Percentiles rank a stretch among this genome's conserved stretches.
These are phyloP conservation scores for Gortyna flavago DNA, from an alignment of 2,888 invertebrate species.

Conservation along the genomic window DNA sequence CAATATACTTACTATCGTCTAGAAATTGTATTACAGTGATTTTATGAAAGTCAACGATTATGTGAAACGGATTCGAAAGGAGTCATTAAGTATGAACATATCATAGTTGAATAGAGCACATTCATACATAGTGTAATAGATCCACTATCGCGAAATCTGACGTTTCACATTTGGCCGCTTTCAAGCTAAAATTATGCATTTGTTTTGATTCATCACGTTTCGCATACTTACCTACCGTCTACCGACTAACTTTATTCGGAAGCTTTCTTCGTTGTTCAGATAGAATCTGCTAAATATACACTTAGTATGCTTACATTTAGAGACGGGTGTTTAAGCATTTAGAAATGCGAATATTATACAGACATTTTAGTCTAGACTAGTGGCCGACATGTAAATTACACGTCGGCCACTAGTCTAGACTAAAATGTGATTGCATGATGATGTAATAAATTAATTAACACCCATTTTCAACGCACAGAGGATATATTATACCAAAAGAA, in stretches of 20 bases:
- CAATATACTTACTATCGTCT: background rate
- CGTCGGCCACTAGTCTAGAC: no score
- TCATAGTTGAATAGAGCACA: constrained; percentile 28
- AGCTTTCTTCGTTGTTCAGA: constrained; percentile 10
- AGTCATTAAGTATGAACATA: constrained; percentile 15
- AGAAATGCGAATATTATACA: constrained; percentile 17
- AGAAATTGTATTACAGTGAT: background rate
- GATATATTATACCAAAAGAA: background rate
- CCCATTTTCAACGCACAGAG: background rate
- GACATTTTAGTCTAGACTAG: constrained; percentile 6
- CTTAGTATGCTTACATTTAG: constrained; percentile 17
- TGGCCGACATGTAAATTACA: no score
- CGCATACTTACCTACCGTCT: constrained; percentile 16
- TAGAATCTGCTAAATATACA: constrained; percentile 15
- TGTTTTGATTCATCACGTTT: constrained; percentile 33
- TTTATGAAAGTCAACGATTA: constrained; percentile 2
- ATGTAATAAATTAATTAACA: background rate
- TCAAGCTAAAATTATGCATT: constrained; percentile 44
- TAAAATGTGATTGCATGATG: no score
- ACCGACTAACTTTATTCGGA: constrained; percentile 6
- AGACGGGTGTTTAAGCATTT: constrained; percentile 15
- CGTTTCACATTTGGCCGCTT: constrained; percentile 27
- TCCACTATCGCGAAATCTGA: constrained; percentile 20
- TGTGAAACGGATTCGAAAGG: constrained; percentile 19
- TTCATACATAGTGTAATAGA: constrained; percentile 15